phyloP scores from a whole-genome alignment of 2,888 invertebrate genomes.

The Philereme vetulata region DNA sequence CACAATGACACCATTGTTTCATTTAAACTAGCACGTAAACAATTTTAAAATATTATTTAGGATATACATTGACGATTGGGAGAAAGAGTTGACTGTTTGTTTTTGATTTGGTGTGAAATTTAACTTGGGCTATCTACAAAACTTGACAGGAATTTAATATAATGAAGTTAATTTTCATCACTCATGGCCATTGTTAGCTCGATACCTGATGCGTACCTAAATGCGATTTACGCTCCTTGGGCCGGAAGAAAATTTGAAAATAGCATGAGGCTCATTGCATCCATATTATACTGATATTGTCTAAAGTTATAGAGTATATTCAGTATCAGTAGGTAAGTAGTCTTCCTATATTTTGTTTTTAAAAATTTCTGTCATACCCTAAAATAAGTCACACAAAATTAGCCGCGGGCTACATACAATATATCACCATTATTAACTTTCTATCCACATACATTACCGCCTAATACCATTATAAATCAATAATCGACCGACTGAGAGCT shows the following conservation, averaged over 20 bases:
- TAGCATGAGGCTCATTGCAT: too few relatives aligned
- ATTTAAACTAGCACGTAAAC: conserved; percentile 60
- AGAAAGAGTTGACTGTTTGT: conserved; percentile 35
- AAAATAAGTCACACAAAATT: conserved; percentile 7
- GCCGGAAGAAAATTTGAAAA: too few relatives aligned
- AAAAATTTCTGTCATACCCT: neutral
- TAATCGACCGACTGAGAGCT: conserved; percentile 19
- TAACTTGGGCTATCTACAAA: neutral
- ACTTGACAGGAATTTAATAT: too few relatives aligned
- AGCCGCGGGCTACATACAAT: conserved; percentile 4
- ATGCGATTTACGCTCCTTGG: too few relatives aligned
- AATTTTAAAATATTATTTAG: conserved; percentile 73
- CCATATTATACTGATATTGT: too few relatives aligned
- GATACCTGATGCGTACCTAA: too few relatives aligned
- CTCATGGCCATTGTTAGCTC: too few relatives aligned
- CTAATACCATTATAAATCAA: conserved; percentile 29
- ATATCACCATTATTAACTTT: conserved; percentile 21
- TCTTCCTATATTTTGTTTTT: too few relatives aligned
- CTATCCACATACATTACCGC: conserved; percentile 8
- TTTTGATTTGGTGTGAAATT: neutral
- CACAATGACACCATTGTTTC: conserved; percentile 51
- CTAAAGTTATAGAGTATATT: too few relatives aligned
- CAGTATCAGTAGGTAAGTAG: too few relatives aligned
- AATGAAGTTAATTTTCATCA: too few relatives aligned
- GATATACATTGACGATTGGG: conserved; percentile 30